Evolutionary conservation across 1,140 invertebrate genomes (phyloP), one percentile per base, ranked within the genome.

Genomic region (Drosophila tani): DNA sequence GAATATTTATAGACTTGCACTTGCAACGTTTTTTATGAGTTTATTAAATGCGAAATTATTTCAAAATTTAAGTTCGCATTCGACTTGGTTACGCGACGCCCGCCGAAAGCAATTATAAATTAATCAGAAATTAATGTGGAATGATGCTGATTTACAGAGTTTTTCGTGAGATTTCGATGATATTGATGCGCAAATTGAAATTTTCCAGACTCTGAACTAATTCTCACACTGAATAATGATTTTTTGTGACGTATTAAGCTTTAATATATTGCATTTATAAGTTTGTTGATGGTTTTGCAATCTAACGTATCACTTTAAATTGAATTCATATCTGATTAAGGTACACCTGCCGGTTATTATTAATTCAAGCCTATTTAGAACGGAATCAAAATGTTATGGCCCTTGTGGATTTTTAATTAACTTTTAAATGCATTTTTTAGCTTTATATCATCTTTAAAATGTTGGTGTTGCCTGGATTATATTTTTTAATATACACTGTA

Each of bases 1-100:
- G 62, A 78, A 84, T 88, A 84, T 90, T 78, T 78, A 88, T 78
- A 62, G 56, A 24, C 56, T 63, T 71, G 63, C 74, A 47, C 35
- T 38, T 38, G 35, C 19, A 14, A 40, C 40, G 50, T 45, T 81
- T 78, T 73, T 81, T 70, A 51, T 64, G 27, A 57, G 51, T 75
- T 79, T 59, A 77, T 77, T 71, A 77, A 64, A 40, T 65, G 58
- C 73, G 70, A 76, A 76, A 78, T 82, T 68, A 67, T 75, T 77
- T 67, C 24, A 45, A 66, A 66, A 47, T 56, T 71, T 66, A 8
- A 49, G 53, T 63, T 45, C 19, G 50, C 43, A 57, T 21, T 62
- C 56, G 56, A 46, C 24, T 45, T 67, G 41, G 63, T 66, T 68
- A 65, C 59, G 59, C 38, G 41, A 56, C 43, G 21, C 32, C 35